Evolutionary conservation across 2,888 invertebrate species (phyloP).

Genomic region (Trissolcus brochymenae): DNA sequence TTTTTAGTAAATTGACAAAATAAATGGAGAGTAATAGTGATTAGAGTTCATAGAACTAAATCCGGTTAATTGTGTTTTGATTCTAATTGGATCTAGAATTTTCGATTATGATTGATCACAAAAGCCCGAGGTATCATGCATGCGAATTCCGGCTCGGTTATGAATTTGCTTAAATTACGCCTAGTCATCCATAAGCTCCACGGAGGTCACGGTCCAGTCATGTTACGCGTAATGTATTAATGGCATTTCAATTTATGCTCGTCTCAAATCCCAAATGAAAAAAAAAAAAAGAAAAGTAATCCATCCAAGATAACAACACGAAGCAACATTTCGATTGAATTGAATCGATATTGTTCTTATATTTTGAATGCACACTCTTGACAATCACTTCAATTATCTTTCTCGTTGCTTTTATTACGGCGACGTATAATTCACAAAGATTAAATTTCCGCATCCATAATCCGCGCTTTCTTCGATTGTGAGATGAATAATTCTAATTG

Average conservation of each 20-base stretch:
- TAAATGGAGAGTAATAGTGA: no score
- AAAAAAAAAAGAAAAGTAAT: not conserved
- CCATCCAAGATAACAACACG: no score
- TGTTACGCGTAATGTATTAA: slow-evolving; percentile 33
- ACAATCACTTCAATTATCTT: no score
- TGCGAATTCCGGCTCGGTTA: slow-evolving; percentile 16
- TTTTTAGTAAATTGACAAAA: no score
- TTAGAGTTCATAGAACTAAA: slow-evolving; percentile 1
- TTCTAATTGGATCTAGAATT: slow-evolving; percentile 20
- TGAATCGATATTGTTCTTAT: no score
- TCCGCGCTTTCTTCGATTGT: slow-evolving; percentile 2
- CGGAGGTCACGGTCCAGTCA: slow-evolving; percentile 17
- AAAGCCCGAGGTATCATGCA: not conserved
- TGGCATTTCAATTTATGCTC: slow-evolving; percentile 18
- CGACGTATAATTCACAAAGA: not conserved
- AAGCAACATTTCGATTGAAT: no score
- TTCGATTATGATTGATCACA: slow-evolving; percentile 9
- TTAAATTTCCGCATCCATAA: not conserved
- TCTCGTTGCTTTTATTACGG: not conserved
- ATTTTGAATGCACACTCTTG: no score
- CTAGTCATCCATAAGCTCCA: slow-evolving; percentile 26
- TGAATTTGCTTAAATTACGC: slow-evolving; percentile 44
- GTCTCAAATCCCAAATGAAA: not conserved
- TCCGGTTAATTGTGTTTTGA: slow-evolving; percentile 7
- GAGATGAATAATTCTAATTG: slow-evolving; percentile 12